Base-by-base conservation (phyloP, 1,140 invertebrate genomes). In the Sitodiplosis mosellana region DNA sequence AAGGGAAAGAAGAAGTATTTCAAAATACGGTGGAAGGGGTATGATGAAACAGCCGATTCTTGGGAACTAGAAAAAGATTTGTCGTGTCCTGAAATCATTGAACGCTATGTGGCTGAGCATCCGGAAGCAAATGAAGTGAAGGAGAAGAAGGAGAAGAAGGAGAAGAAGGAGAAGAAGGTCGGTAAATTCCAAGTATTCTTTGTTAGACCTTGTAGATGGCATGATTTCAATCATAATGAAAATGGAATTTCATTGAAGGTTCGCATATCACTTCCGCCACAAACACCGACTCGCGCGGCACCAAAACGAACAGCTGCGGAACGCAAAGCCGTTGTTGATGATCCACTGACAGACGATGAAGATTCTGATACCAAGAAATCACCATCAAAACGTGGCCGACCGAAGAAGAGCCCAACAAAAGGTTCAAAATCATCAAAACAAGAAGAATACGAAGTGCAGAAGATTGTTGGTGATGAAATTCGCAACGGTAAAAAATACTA, bases 1-100 rank as follows among this genome's bases (percentile, higher is more conserved):
- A 71, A 77, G 12, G 75, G 76, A 58, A 79, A 80, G 0, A 73
- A 76, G 37, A 65, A 73, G 2, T 73, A 81, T 56, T 89, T 83
- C 59, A 67, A 80, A 17, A 81, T 90, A 1, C 68, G 83, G 51
- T 90, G 86, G 86, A 84, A 84, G 55, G 83, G 83, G 0, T 89
- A 85, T 58, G 69, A 69, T 37, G 69, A 74, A 33, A 71, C 75
- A 45, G 71, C 71, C 48, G 84, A 88, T 58, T 84, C 82, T 1
- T 88, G 85, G 83, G 83, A 87, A 58, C 74, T 80, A 1, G 78
- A 83, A 55, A 74, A 76, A 27, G 81, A 83, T 46, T 58, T 89
- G 0, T 76, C 75, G 44, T 86, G 82, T 58, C 65, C 72, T 2
- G 70, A 77, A 15, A 56, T 83, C 15, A 78, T 86, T 14, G 68